Conservation (phyloP, 2,888 invertebrate genomes). For the Tipula unca region DNA sequence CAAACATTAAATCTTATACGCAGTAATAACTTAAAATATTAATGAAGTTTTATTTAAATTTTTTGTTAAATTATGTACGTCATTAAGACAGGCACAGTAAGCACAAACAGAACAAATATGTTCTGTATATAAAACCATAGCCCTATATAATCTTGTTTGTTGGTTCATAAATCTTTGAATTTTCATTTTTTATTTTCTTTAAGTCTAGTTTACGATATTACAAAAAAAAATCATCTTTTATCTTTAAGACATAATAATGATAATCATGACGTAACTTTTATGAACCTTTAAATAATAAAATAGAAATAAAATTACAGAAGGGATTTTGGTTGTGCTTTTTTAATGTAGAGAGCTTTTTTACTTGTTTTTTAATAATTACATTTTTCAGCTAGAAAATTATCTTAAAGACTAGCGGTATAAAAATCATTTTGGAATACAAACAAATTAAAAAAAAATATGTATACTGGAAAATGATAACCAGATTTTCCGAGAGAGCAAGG, state of each 20-base stretch:
- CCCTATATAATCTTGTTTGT: not conserved
- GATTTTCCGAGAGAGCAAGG: not conserved
- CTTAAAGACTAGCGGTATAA: not conserved
- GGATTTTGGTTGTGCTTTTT: not conserved
- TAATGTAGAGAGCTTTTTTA: not conserved
- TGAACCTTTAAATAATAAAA: conserved; percentile 14
- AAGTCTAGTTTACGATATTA: conserved; percentile 8
- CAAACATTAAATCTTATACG: not conserved
- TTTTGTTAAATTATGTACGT: not conserved
- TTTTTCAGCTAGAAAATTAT: not conserved
- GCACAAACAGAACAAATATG: not conserved
- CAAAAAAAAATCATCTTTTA: not conserved
- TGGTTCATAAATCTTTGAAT: not conserved
- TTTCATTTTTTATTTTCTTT: not conserved
- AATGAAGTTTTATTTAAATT: not conserved
- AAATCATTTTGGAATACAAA: not conserved
- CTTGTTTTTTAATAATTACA: not conserved
- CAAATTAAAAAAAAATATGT: not conserved
- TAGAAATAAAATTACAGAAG: not conserved
- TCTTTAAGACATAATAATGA: not conserved
- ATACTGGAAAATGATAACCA: not conserved
- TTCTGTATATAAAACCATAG: not conserved
- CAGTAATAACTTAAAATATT: not conserved
- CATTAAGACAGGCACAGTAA: not conserved
- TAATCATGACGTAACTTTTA: not conserved